A percentile compares a stretch with the other conserved stretches of the same genome.
phyloP scores from a whole-genome alignment of 2,797 vertebrate genomes.

The Lepilemur septentrionalis region DNA sequence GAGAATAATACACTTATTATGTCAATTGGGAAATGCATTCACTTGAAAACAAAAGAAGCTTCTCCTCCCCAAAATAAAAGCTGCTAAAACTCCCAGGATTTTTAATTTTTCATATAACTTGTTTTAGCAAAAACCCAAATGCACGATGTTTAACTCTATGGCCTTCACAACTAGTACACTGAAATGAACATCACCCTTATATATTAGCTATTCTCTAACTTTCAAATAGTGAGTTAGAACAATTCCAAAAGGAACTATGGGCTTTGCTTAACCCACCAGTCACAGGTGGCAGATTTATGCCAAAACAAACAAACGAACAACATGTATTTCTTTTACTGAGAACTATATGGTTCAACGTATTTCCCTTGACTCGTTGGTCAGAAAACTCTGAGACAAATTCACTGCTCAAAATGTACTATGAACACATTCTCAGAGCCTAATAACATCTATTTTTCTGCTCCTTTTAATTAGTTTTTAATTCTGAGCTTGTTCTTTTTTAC shows the following conservation, averaged over 20 bases:
- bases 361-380: not conserved
- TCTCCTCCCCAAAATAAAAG: not conserved
- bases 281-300: not conserved
- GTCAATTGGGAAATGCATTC: not conserved
- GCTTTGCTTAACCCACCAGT: not conserved
- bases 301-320: not conserved
- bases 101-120: not conserved
- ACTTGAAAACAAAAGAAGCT: not conserved
- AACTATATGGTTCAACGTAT: not conserved
- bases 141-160: not conserved
- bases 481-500: not conserved
- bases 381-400: not conserved
- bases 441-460: not conserved
- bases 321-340: not conserved
- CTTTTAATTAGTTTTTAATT: constrained; percentile 42
- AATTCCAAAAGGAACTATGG: not conserved
- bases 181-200: not conserved
- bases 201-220: not conserved
- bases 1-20: not conserved
- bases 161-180: not conserved
- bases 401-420: not conserved
- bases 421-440: not conserved
- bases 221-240: not conserved
- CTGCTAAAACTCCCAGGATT: not conserved
- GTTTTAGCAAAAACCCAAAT: not conserved